phyloP scores from a whole-genome alignment of 1,140 invertebrate genomes.

The Orchesella cincta region DNA sequence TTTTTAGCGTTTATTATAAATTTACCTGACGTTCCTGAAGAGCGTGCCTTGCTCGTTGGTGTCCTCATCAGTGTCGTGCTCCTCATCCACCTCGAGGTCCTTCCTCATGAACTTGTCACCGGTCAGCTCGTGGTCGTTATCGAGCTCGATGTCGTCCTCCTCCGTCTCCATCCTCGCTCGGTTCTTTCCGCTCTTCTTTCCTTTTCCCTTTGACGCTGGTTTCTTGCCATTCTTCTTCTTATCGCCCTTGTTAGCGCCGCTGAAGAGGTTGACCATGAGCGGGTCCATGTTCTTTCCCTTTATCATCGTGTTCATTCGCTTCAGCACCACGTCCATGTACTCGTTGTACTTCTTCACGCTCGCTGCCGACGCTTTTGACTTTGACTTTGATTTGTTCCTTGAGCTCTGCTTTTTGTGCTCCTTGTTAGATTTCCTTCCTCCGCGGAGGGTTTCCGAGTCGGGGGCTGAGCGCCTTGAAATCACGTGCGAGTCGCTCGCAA shows the following conservation, averaged over 20 bases:
- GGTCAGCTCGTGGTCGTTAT: neutral
- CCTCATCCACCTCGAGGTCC: slow-evolving; percentile 29
- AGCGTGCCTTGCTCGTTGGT: neutral
- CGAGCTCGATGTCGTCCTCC: slow-evolving; percentile 8
- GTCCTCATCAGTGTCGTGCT: slow-evolving; percentile 2
- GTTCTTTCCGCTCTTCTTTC: slow-evolving; percentile 6
- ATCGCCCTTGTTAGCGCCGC: slow-evolving; percentile 33
- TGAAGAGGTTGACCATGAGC: slow-evolving; percentile 47
- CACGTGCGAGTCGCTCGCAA: neutral
- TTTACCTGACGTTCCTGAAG: slow-evolving; percentile 11
- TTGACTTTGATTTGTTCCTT: neutral
- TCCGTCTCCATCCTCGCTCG: slow-evolving; percentile 10
- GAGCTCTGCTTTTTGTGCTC: neutral
- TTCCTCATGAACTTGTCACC: slow-evolving; percentile 15
- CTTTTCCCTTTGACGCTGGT: slow-evolving; percentile 6
- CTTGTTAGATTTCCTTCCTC: neutral
- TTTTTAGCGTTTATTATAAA: too few relatives aligned
- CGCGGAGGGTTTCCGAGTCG: neutral
- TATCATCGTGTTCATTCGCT: slow-evolving; percentile 49
- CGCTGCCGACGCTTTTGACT: neutral
- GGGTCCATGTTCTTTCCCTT: slow-evolving; percentile 48
- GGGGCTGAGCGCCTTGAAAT: neutral
- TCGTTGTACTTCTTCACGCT: slow-evolving; percentile 46
- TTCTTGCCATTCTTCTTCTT: slow-evolving; percentile 32
- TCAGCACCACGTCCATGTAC: slow-evolving; percentile 49